phyloP scores from a whole-genome alignment of 2,113 vertebrate genomes.

The Channa argus region DNA sequence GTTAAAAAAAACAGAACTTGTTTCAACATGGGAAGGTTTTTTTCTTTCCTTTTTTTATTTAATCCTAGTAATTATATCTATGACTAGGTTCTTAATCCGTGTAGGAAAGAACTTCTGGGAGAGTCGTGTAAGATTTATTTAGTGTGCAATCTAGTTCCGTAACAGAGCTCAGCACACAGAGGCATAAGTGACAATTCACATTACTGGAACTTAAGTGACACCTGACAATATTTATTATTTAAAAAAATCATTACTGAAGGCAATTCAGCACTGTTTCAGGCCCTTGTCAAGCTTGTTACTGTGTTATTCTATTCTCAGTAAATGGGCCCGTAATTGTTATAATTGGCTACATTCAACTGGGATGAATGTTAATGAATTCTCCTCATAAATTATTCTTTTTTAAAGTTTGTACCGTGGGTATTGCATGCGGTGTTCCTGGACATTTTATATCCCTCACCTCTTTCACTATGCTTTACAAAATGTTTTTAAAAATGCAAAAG shows the following conservation, averaged over 20 bases:
- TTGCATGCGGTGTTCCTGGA: constrained; percentile 21
- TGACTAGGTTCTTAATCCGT: neutral
- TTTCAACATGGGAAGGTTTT: neutral
- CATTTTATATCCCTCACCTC: neutral
- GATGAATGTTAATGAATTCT: constrained; percentile 29
- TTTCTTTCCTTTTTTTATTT: neutral
- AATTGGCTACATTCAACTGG: constrained; percentile 46
- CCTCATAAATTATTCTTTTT: constrained; percentile 23
- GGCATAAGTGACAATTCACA: neutral
- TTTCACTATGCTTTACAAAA: neutral
- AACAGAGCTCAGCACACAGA: neutral
- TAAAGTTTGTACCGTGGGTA: constrained; percentile 5
- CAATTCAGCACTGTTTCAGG: constrained; percentile 6
- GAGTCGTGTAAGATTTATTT: too few relatives aligned
- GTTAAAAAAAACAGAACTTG: neutral
- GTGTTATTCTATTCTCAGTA: constrained; percentile 32
- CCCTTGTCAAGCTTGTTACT: constrained; percentile 12
- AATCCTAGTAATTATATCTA: neutral
- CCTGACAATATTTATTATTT: constrained; percentile 14
- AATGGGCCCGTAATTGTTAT: constrained; percentile 50
- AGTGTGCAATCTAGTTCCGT: neutral
- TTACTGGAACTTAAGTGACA: constrained; percentile 1
- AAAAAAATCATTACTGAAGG: constrained; percentile 14
- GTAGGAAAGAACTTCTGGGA: neutral
- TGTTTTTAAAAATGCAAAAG: constrained; percentile 14